Base-by-base conservation (phyloP, 2,797 vertebrate genomes). In the Nannoperca australis region DNA sequence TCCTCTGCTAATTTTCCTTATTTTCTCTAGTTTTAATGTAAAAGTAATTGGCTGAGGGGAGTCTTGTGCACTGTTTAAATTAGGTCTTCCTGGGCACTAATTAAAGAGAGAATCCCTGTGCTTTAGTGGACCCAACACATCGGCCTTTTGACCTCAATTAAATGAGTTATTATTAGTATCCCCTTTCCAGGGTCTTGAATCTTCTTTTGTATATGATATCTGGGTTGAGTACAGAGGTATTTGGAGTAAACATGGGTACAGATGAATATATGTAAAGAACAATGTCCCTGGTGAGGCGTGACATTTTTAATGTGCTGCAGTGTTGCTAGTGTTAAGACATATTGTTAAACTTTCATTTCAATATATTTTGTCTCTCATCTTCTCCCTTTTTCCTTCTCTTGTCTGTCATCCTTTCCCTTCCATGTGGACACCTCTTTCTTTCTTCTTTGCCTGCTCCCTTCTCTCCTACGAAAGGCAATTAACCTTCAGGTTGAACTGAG, bases 41-140 rank as follows among this genome's bases (percentile, higher is more conserved):
- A 88, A 91, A 91, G 89, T 91, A 94, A 94, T 95, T 95, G 92
- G 74, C 91, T 92, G 64, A 91, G 89, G 88, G 88, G 82, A 91
- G 81, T 79, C 78, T 81, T 79, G 75, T 89, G 85, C 83, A 86
- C 91, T 85, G 89, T 93, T 92, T 94, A 95, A 95, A 95, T 93
- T 79, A 93, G 94, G 89, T 95, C 92, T 94, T 94, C 88, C 81
- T 94, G 90, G 91, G 91, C 93, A 94, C 95, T 95, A 95, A 96
- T 95, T 95, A 95, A 95, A 91, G 90, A 90, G 88, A 92, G 88
- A 91, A 92, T 93, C 90, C 65, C 90, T 42, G 87, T 84, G 87
- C 93, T 93, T 94, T 93, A 80, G 86, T 85, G 82, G 92, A 93
- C 93, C 91, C 89, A 89, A 84, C 89, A 88, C 86, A 63, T 36